Percentiles rank a stretch among this genome's conserved stretches.
Conservation (phyloP, 2,888 invertebrate species). For the Gymnocheta viridis region DNA sequence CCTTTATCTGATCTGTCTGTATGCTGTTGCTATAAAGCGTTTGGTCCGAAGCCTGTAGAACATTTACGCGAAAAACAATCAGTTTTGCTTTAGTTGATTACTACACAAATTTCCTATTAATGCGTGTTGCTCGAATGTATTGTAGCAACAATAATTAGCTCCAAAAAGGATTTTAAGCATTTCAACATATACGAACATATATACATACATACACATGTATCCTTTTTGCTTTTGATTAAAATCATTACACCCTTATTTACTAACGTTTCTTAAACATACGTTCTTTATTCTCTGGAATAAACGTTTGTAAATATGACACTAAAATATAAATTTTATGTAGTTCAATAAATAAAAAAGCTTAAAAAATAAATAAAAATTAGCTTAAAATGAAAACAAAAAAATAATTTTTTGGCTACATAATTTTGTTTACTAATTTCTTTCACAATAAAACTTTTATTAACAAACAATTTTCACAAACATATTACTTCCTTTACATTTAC, state of each 20-base stretch:
- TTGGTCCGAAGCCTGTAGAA: too few relatives aligned
- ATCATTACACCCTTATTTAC: not conserved
- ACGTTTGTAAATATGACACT: slow-evolving; percentile 5
- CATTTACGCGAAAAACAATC: too few relatives aligned
- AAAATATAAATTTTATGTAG: not conserved
- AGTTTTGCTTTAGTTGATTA: too few relatives aligned
- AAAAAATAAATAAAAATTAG: not conserved
- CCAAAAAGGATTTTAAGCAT: not conserved
- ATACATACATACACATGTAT: too few relatives aligned
- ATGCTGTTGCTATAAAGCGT: too few relatives aligned
- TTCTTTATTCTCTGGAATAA: not conserved
- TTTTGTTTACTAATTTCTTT: not conserved
- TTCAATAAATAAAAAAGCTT: not conserved
- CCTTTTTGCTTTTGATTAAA: not conserved
- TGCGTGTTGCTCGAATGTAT: not conserved
- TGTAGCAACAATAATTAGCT: not conserved
- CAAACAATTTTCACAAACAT: slow-evolving; percentile 20
- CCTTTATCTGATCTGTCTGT: too few relatives aligned
- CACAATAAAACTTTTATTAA: slow-evolving; percentile 28
- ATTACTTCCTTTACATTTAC: slow-evolving; percentile 62
- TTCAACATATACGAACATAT: not conserved
- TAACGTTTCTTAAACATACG: not conserved
- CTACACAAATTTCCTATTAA: too few relatives aligned
- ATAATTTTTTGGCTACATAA: not conserved
- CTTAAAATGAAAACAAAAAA: not conserved